Evolutionary conservation across 2,797 vertebrate genomes (phyloP).

Genomic region (Molossus alvarezi): DNA sequence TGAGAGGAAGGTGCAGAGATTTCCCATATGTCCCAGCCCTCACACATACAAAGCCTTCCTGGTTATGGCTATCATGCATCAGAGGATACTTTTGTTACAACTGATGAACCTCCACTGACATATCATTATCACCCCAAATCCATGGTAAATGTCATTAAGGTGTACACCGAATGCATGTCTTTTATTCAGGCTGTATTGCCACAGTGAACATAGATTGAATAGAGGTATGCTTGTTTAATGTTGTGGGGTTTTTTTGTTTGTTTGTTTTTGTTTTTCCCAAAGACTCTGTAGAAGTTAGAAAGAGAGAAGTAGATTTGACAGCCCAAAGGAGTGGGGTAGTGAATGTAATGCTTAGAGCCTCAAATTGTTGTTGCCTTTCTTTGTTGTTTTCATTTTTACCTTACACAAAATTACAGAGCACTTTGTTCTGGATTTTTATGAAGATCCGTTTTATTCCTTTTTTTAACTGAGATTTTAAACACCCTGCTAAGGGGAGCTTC

Average conservation of each 20-base stretch:
- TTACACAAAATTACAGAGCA: neutral
- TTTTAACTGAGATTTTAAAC: neutral
- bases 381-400: neutral
- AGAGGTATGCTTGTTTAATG: neutral
- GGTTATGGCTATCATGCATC: fast-evolving
- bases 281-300: neutral
- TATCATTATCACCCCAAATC: neutral
- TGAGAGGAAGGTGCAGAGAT: neutral
- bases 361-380: neutral
- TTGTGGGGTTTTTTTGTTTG: neutral
- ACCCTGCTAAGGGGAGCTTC: neutral
- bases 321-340: neutral
- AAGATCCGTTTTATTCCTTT: neutral
- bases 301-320: neutral
- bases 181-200: neutral
- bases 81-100: neutral
- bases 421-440: neutral
- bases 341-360: neutral
- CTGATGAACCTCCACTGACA: neutral
- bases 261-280: too few relatives aligned
- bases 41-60: neutral
- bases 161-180: neutral
- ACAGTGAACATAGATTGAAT: neutral
- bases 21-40: too few relatives aligned
- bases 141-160: neutral